A percentile compares a stretch with the other conserved stretches of the same genome.
Conservation (phyloP, 2,797 vertebrate genomes). For the Callimico goeldii region DNA sequence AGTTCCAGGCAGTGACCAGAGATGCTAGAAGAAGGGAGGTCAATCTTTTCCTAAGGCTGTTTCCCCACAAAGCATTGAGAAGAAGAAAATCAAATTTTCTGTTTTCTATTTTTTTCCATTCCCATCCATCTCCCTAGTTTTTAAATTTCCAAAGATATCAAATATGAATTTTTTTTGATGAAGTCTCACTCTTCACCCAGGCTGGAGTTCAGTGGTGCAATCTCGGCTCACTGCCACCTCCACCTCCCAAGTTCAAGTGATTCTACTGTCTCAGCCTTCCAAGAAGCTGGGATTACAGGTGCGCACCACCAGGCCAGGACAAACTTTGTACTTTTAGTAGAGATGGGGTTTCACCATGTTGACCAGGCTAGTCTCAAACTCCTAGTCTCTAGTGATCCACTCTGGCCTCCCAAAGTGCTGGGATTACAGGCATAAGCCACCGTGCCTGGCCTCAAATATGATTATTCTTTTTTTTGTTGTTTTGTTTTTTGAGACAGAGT, state of each 20-base stretch:
- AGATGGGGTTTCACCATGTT: background rate
- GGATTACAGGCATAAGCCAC: background rate
- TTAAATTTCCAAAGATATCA: background rate
- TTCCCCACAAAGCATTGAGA: background rate
- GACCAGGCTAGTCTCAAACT: too few relatives aligned
- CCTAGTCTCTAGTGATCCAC: background rate
- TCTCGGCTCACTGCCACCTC: background rate
- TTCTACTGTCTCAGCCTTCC: background rate
- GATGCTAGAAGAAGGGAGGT: background rate
- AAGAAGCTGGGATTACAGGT: background rate
- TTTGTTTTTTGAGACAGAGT: background rate
- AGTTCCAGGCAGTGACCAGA: background rate
- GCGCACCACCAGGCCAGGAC: accelerated
- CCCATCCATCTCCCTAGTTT: background rate
- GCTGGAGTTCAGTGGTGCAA: background rate
- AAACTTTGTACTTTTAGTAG: background rate
- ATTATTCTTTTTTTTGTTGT: background rate
- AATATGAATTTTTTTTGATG: background rate
- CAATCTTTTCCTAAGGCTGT: background rate
- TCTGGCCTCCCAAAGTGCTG: background rate
- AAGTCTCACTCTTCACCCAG: background rate
- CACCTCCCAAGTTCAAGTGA: background rate
- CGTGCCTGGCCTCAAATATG: background rate
- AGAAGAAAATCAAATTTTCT: background rate
- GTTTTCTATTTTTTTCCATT: background rate